Conservation (phyloP, 2,113 vertebrate species). For the Tapirus terrestris region DNA sequence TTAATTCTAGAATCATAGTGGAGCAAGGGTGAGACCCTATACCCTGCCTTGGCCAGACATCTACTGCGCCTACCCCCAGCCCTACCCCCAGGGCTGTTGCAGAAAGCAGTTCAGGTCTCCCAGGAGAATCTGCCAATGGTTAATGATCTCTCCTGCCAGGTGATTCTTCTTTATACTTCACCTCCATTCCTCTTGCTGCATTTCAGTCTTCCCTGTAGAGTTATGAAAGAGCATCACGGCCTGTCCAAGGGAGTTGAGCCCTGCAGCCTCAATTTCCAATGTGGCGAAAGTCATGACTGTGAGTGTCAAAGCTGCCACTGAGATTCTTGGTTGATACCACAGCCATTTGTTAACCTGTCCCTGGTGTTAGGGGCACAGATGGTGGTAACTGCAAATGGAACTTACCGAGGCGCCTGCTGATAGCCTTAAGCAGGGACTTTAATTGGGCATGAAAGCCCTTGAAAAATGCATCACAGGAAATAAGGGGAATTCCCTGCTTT, state of each 20-base stretch:
- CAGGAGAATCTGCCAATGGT: background rate
- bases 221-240: slow-evolving; percentile 11
- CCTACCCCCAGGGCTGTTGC: background rate
- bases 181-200: background rate
- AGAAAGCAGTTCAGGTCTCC: background rate
- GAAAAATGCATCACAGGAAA: slow-evolving; percentile 33
- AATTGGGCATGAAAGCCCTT: background rate
- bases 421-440: slow-evolving; percentile 47
- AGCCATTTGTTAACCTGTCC: slow-evolving; percentile 30
- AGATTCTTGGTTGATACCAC: background rate
- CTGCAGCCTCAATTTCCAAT: slow-evolving; percentile 43
- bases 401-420: background rate
- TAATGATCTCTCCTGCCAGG: background rate
- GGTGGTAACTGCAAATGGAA: slow-evolving; percentile 37
- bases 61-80: background rate
- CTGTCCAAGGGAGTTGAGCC: slow-evolving; percentile 19
- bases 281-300: slow-evolving; percentile 6
- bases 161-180: background rate
- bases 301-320: slow-evolving; percentile 23
- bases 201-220: background rate
- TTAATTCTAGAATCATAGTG: background rate
- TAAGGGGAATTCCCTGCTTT: background rate
- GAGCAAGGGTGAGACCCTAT: background rate
- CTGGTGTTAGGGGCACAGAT: background rate
- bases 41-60: background rate